Conservation (phyloP, 2,113 vertebrate genomes). For the Zosterops lateralis region DNA sequence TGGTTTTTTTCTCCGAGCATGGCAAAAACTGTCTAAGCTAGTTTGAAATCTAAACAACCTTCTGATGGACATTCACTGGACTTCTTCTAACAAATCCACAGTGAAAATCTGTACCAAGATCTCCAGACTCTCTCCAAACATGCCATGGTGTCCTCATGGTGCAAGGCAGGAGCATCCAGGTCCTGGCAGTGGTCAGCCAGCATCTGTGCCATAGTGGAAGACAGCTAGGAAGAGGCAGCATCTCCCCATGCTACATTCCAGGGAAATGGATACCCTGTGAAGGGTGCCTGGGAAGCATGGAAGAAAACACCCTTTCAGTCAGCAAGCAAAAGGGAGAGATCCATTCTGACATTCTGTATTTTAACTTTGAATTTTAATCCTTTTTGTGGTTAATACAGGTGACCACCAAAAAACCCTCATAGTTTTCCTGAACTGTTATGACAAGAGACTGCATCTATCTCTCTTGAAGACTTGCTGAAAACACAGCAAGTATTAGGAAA, state of each 20-base stretch:
- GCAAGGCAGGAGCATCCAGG: neutral
- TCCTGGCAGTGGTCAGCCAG: neutral
- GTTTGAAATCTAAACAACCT: neutral
- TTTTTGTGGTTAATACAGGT: neutral
- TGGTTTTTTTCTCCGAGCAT: neutral
- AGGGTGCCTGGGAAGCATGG: neutral
- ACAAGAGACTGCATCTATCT: neutral
- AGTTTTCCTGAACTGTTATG: neutral
- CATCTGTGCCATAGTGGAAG: fast-evolving
- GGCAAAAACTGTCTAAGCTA: neutral
- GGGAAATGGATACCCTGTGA: fast-evolving
- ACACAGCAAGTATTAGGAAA: neutral
- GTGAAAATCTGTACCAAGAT: neutral
- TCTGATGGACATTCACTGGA: neutral
- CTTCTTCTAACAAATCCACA: neutral
- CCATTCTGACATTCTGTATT: neutral
- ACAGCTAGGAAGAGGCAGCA: neutral
- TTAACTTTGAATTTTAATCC: neutral
- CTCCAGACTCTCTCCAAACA: neutral
- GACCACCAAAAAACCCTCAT: neutral
- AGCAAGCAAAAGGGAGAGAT: neutral
- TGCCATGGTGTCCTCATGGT: neutral
- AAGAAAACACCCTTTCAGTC: neutral
- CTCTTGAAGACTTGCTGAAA: neutral
- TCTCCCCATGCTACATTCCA: neutral